A percentile compares a stretch with the other conserved stretches of the same genome.
Conservation (phyloP, 1,140 invertebrate genomes). For the Drusus annulatus region DNA sequence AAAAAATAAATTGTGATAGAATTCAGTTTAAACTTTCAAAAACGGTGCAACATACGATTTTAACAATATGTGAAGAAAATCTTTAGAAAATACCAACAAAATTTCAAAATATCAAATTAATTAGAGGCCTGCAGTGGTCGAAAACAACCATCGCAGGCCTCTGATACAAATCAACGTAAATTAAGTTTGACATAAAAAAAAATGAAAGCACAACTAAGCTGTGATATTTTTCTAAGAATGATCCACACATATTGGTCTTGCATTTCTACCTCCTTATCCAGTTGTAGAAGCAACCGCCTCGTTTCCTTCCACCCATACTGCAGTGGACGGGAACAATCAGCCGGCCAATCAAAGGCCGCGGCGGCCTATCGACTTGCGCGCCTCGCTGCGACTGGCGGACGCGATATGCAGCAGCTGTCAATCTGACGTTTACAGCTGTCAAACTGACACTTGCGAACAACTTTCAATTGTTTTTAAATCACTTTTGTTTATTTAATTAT, state of each 20-base stretch:
- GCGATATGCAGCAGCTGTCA: not conserved
- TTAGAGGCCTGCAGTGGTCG: too few relatives aligned
- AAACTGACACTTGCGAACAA: not conserved
- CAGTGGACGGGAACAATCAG: not conserved
- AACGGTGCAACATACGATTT: too few relatives aligned
- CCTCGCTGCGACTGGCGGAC: conserved; percentile 6
- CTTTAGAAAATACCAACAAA: too few relatives aligned
- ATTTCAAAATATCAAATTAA: too few relatives aligned
- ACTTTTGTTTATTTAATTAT: not conserved
- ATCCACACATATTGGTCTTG: conserved; percentile 1
- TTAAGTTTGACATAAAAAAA: too few relatives aligned
- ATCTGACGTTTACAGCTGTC: too few relatives aligned
- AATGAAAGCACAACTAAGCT: not conserved
- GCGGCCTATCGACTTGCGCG: not conserved
- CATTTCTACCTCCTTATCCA: conserved; percentile 56
- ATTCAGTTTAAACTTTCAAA: too few relatives aligned
- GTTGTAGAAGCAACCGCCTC: conserved; percentile 54
- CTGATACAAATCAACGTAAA: too few relatives aligned
- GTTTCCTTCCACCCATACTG: conserved; percentile 47
- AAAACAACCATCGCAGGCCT: not conserved
- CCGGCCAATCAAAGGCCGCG: conserved; percentile 12
- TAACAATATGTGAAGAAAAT: too few relatives aligned
- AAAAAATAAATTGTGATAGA: too few relatives aligned
- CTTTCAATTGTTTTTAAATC: not conserved
- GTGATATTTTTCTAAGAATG: not conserved